A percentile compares a stretch with the other conserved stretches of the same genome.
phyloP scores from a whole-genome alignment of 1,140 invertebrate genomes.

The Drosophila ironensis region DNA sequence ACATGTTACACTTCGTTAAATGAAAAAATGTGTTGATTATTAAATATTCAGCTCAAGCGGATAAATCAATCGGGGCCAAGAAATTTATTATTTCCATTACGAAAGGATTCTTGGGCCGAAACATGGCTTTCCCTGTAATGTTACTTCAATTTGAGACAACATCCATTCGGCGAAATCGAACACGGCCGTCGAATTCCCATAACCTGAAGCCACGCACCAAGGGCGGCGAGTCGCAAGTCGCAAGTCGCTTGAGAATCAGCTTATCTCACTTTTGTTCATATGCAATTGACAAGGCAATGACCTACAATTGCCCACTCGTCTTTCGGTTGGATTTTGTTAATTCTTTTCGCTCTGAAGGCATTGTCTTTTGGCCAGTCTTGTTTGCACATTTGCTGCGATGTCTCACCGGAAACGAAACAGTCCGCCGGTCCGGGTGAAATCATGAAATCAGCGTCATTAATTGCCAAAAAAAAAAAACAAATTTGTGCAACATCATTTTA shows the following conservation, averaged over 20 bases:
- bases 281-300: constrained; percentile 46
- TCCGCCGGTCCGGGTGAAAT: constrained; percentile 54
- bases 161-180: too few relatives aligned
- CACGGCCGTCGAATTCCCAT: constrained; percentile 16
- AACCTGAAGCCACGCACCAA: constrained; percentile 8
- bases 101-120: too few relatives aligned
- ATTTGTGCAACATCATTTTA: constrained; percentile 73
- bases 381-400: constrained; percentile 8
- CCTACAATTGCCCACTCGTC: constrained; percentile 23
- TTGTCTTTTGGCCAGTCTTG: constrained; percentile 41
- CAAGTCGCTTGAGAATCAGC: background rate
- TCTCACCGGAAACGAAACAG: constrained; percentile 58
- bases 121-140: too few relatives aligned
- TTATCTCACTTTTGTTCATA: background rate
- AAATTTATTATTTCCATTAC: too few relatives aligned
- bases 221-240: constrained; percentile 17
- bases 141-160: too few relatives aligned
- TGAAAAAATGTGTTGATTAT: too few relatives aligned
- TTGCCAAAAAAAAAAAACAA: constrained; percentile 52
- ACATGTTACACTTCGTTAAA: constrained; percentile 10
- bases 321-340: constrained; percentile 5
- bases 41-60: too few relatives aligned
- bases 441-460: constrained; percentile 73
- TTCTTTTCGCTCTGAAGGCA: constrained; percentile 22
- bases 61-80: too few relatives aligned